phyloP scores from a whole-genome alignment of 2,113 vertebrate species.

The Monopterus albus region DNA sequence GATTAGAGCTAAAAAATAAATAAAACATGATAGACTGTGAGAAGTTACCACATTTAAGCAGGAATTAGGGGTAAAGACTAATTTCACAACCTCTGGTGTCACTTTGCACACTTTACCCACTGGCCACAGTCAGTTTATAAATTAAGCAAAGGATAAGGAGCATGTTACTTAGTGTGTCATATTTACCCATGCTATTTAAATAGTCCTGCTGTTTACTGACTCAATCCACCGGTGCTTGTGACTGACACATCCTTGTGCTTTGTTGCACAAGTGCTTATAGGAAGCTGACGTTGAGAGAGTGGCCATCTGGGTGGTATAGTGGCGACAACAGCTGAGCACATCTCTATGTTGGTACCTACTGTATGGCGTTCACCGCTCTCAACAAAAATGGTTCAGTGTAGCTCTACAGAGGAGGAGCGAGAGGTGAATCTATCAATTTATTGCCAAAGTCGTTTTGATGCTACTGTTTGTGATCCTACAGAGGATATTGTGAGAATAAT shows the following conservation, averaged over 20 bases:
- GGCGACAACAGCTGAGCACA: slow-evolving; percentile 77
- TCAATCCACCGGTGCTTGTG: slow-evolving; percentile 31
- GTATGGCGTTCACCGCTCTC: slow-evolving; percentile 28
- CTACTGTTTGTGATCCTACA: no score
- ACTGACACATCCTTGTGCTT: slow-evolving; percentile 74
- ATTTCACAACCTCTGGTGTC: not conserved
- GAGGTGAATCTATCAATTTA: no score
- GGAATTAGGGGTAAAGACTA: not conserved
- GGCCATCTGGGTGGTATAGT: slow-evolving; percentile 76
- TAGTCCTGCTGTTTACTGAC: slow-evolving; percentile 53
- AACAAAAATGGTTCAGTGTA: not conserved
- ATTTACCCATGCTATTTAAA: slow-evolving; percentile 50
- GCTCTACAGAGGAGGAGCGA: no score
- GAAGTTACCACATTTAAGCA: not conserved
- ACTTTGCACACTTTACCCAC: not conserved
- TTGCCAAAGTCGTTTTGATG: no score
- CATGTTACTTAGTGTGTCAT: slow-evolving; percentile 22
- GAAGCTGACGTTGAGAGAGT: slow-evolving; percentile 58
- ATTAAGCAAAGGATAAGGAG: not conserved
- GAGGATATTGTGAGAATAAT: no score
- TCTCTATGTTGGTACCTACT: slow-evolving; percentile 51
- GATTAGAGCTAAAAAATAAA: not conserved
- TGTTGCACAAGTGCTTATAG: slow-evolving; percentile 72
- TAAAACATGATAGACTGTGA: not conserved
- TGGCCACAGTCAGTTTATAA: not conserved